Base-by-base conservation (phyloP, 2,797 vertebrate genomes). In the Tauraco hartlaubi region DNA sequence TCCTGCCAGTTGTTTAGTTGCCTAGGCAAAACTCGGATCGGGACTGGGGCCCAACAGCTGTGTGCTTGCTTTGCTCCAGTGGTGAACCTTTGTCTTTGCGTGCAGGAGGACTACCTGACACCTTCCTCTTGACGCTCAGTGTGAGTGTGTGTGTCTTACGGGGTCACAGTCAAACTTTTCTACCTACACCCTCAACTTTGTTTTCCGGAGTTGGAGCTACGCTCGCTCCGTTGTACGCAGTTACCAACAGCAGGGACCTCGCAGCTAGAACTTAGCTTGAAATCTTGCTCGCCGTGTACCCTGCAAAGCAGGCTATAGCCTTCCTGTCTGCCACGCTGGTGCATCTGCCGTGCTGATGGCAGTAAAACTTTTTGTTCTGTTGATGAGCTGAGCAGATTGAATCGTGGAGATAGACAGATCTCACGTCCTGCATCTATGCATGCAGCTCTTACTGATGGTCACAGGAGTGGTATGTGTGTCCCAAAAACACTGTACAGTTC, bases 281-380 rank as follows among this genome's bases (percentile, higher is more conserved):
- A 64, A 61, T 94, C 95, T 37, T 52, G 66, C 74, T 90, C 85
- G 10, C 43, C 16, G 17, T 39, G 55, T 58, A 64, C n/a, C 29
- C 62, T 63, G 88, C 63, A 83, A 56, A 91, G 81, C 62, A 74
- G 90, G 80, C 88, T 59, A 41, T 51, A 85, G 78, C 64, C 62
- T 83, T 82, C 66, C 77, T 97, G 94, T 94, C 90, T 96, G 93
- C 91, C 91, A 81, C 77, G 15, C 20, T 3, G n/a, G 67, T 37
- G 58, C 46, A 12, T 92, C 89, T n/a, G 84, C 72, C 2, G 17
- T 97, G 97, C 96, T 95, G 98, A 97, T 85, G 84, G 74, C 91
- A 95, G 88, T 55, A 76, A 95, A 67, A 68, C 61, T 64, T 95
- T 96, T 92, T 92, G 77, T 88, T 73, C 4, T 22, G 39, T 7